Base-by-base conservation (phyloP, 2,113 vertebrate genomes). In the Ancistrus triradiatus region DNA sequence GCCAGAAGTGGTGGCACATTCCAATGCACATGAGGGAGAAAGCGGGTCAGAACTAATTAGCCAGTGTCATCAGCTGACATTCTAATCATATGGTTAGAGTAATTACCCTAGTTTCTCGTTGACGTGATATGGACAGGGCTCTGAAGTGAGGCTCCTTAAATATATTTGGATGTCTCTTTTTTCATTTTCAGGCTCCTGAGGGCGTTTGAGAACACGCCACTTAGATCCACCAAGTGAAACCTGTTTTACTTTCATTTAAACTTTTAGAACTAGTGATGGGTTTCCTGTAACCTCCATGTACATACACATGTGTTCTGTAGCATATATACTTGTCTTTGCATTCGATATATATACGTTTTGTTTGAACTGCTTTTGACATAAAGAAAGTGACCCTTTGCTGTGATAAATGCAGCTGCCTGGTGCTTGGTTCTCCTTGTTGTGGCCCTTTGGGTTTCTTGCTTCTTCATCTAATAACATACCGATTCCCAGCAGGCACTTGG, bases 31-130 rank as follows among this genome's bases (percentile, higher is more conserved):
- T 2, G 33, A 69, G 75, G 76, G 81, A 82, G 47, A 61, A 80
- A 81, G 66, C 66, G 67, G 76, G 83, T 80, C 83, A 70, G 68
- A 75, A 68, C 72, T 87, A 88, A 88, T 89, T 89, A 87, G 81
- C 75, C 78, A 79, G 43, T 79, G 84, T 84, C 85, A 83, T 74
- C 65, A 70, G 74, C 82, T 85, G 83, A 87, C 83, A 87, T 85
- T 78, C 77, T 85, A 84, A 87, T 87, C 85, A 84, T 76, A 79
- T 82, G 78, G 74, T 82, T 77, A 66, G 73, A 80, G 81, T 87
- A 86, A 87, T 86, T 84, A 86, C 81, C 79, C 67, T 74, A 76
- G 81, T 83, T 82, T 80, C 74, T 68, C 75, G 27, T 49, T 76
- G 81, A 82, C 78, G 72, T 18, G 66, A 79, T 50, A 53, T 69